Base-by-base conservation (phyloP, 2,888 invertebrate genomes). In the Aspidiotus destructor region DNA sequence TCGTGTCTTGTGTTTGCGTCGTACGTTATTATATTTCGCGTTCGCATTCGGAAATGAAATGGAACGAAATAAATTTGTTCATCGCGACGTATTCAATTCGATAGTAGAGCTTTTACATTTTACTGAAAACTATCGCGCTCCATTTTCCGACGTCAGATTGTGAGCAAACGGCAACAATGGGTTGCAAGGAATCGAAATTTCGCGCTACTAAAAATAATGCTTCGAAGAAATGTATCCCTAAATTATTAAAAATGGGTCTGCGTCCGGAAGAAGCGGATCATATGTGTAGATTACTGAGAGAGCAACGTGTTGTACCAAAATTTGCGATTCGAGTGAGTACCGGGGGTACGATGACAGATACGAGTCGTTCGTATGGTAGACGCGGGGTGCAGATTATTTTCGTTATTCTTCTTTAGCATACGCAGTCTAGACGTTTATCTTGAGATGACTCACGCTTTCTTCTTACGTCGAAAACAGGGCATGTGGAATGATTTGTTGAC, bases 121-220 rank as follows among this genome's bases (percentile, higher is more conserved):
- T 28, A 28, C 1, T 28, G 5, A 28, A 28, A 3, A 28, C 28
- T 28, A 28, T 28, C 28, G 28, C 28, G 48, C 48, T 48, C 48
- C 10, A n/a, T 48, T 11, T 48, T 48, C n/a, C 48, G 48, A 6
- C 48, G 6, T 13, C 48, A 13, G 10, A 2, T 48, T 48, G 11
- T 13, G 48, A 13, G 2, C 48, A 48, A 28, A 28, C 28, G 5
- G 5, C n/a, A 54, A 54, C 11, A 13, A 67, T 67, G 67, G 67
- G 67, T 40, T 57, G 60, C 48, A 60, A 48, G 8, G 67, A 67
- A 58, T 67, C 67, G 7, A 67, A 57, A 48, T 60, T 42, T 60
- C 60, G 67, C 57, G 67, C 58, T 60, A 52, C 67, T 44, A 67
- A 67, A 60, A 67, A 67, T 67, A 67, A 67, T 67, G 15, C 60